Conservation (phyloP, 2,797 vertebrate species). For the Sparidentex hasta region DNA sequence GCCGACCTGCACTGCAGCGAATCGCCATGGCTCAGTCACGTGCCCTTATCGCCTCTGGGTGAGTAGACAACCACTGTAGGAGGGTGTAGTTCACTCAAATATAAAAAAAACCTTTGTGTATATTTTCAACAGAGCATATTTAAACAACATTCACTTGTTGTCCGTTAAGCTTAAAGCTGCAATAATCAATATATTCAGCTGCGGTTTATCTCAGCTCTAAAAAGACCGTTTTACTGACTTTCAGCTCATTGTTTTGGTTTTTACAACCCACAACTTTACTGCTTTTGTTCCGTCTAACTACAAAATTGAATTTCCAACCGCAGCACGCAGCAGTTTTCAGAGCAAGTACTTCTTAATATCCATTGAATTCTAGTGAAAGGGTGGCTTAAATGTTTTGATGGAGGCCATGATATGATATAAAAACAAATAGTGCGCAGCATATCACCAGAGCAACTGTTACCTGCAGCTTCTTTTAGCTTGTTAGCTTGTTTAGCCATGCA, state of each 20-base stretch:
- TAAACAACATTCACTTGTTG: background rate
- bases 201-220: background rate
- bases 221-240: background rate
- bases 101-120: background rate
- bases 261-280: background rate
- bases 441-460: too few species aligned
- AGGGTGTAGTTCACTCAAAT: too few species aligned
- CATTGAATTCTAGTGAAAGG: background rate
- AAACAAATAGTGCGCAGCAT: too few species aligned
- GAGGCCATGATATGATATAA: too few species aligned
- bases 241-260: background rate
- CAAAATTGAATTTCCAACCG: too few species aligned
- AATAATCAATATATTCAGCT: background rate
- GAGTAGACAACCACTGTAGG: constrained; percentile 72
- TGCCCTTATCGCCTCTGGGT: constrained; percentile 96
- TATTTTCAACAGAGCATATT: background rate
- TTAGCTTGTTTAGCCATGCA: too few species aligned
- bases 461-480: too few species aligned
- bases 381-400: background rate
- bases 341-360: background rate
- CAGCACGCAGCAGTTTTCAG: background rate
- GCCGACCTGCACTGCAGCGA: constrained; percentile 91
- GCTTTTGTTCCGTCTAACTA: background rate
- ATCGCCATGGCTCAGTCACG: constrained; percentile 96
- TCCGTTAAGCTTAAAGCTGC: background rate